phyloP scores from a whole-genome alignment of 2,113 vertebrate species.

The Paedocypris sp. region DNA sequence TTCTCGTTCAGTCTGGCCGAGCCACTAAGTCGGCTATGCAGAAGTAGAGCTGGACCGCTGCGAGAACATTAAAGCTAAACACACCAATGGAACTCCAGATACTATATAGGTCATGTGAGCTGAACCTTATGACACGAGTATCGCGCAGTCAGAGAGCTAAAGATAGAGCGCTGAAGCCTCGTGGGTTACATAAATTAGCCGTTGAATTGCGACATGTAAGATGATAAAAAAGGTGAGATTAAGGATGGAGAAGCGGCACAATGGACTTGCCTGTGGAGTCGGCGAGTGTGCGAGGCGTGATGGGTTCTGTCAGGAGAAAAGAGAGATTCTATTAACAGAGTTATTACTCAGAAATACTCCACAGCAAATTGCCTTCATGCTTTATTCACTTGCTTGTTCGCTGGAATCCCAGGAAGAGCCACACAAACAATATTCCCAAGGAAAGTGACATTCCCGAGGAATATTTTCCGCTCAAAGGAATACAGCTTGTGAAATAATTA shows the following conservation, averaged over 20 bases:
- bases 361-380: neutral
- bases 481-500: no score
- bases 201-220: neutral
- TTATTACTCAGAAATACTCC: conserved; percentile 8
- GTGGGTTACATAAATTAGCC: conserved; percentile 1
- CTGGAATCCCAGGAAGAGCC: neutral
- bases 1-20: no score
- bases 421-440: no score
- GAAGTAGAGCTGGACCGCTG: neutral
- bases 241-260: conserved; percentile 1
- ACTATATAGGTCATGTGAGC: conserved; percentile 20
- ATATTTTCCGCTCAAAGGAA: no score
- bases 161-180: conserved; percentile 15
- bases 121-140: neutral
- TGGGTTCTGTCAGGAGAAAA: conserved; percentile 75
- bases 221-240: neutral
- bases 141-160: conserved; percentile 4
- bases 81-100: neutral
- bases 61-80: neutral
- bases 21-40: neutral
- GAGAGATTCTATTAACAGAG: conserved; percentile 41
- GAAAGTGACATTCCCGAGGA: no score
- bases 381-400: neutral
- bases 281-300: conserved; percentile 69
- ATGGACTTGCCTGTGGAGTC: conserved; percentile 78